Evolutionary conservation across 2,113 vertebrate species (phyloP).

Genomic region (Regulus satrapa): DNA sequence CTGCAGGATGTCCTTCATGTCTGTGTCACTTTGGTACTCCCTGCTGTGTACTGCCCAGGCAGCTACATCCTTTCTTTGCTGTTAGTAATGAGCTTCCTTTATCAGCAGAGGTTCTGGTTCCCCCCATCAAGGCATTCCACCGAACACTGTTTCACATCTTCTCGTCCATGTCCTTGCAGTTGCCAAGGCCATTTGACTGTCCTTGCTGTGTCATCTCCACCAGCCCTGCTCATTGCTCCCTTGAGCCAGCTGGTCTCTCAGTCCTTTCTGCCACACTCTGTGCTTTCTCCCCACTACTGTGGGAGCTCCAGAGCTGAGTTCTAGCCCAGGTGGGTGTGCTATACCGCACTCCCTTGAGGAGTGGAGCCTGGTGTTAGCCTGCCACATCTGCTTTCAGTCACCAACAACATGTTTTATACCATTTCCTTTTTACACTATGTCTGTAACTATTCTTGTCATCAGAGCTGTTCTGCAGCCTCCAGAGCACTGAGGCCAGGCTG

Average conservation of each 20-base stretch:
- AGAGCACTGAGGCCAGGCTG: not conserved
- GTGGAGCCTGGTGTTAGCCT: not conserved
- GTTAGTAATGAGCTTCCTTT: not conserved
- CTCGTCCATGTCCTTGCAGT: not conserved
- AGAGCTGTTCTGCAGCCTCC: not conserved
- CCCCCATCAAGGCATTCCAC: not conserved
- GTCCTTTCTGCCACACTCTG: not conserved
- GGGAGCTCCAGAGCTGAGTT: not conserved
- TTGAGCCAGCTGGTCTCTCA: not conserved
- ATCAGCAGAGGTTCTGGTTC: not conserved
- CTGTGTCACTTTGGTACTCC: not conserved
- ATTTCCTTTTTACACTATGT: not conserved
- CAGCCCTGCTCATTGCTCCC: not conserved
- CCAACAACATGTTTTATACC: not conserved
- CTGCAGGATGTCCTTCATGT: not conserved
- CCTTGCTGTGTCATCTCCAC: not conserved
- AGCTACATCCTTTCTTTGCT: not conserved
- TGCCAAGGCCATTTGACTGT: not conserved
- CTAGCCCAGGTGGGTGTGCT: not conserved
- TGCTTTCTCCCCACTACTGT: accelerated
- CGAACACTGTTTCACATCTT: not conserved
- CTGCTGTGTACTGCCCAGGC: not conserved
- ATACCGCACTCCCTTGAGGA: accelerated
- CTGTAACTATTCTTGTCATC: not conserved
- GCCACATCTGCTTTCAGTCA: not conserved